A percentile compares a stretch with the other conserved stretches of the same genome.
Conservation (phyloP, 2,888 invertebrate species). For the Caenorhabditis sinica region DNA sequence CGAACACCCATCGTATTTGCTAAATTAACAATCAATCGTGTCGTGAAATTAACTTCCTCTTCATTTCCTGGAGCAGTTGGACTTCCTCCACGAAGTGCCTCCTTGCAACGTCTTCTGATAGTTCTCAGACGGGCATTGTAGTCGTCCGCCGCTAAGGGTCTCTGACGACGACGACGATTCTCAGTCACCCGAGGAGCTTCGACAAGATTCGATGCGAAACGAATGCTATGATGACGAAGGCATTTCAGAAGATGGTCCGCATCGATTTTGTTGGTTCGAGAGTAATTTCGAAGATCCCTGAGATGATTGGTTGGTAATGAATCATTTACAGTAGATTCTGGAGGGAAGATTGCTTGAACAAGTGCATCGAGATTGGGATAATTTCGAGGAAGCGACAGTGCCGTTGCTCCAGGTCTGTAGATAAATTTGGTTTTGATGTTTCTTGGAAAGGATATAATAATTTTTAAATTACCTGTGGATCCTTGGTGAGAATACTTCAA, state of each 20-base stretch:
- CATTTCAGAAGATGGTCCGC: background rate
- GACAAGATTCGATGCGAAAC: conserved; percentile 22
- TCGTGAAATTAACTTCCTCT: conserved; percentile 31
- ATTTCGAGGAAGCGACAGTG: conserved; percentile 9
- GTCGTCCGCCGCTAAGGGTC: conserved; percentile 25
- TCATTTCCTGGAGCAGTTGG: conserved; percentile 11
- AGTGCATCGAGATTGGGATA: conserved; percentile 10
- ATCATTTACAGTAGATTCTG: background rate
- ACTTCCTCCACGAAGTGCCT: conserved; percentile 25
- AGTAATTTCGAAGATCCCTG: background rate
- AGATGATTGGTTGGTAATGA: background rate
- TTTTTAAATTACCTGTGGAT: background rate
- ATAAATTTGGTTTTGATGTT: background rate
- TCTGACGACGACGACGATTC: conserved; percentile 25
- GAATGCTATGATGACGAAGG: conserved; percentile 16
- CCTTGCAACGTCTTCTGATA: conserved; percentile 43
- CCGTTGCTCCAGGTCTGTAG: background rate
- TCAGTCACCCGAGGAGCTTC: conserved; percentile 26
- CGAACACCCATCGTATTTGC: conserved; percentile 51
- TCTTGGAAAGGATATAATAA: background rate
- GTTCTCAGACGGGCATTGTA: conserved; percentile 32
- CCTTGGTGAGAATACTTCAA: conserved; percentile 19
- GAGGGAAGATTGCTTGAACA: background rate
- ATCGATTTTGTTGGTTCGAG: background rate
- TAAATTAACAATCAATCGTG: conserved; percentile 50